Base-by-base conservation (phyloP, 2,888 invertebrate species). In the Apotomis betuletana region DNA sequence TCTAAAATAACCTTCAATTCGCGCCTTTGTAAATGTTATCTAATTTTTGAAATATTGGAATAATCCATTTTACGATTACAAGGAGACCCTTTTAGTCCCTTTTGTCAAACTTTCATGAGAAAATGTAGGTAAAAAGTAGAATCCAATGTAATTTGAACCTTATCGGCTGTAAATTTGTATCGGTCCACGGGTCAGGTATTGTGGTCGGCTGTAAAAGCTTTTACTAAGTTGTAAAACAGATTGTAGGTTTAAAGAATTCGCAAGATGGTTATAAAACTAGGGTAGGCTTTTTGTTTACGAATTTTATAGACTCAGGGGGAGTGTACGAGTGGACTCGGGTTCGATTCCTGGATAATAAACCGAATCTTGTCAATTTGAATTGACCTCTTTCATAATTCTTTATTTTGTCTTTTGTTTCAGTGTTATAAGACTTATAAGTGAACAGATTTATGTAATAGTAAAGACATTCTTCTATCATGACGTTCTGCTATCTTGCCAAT, bases 31-130 rank as follows among this genome's bases (percentile, higher is more conserved):
- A 54, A 60, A 49, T 60, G 15, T 70, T 65, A 65, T 70, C 64
- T 70, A 67, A 67, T 70, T 65, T 61, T 54, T 3, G 54, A 70
- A 70, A 67, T 70, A 67, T 70, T 55, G 60, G 60, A 65, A 67
- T 70, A 67, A 70, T 49, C 70, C 55, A 46, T 49, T 70, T 67
- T 67, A 61, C 61, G 54, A 64, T 41, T 41, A 65, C 65, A 57
- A 57, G 55, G 27, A 52, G 59, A 70, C 60, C 70, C 60, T 67
- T 67, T 70, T 27, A 67, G 64, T 27, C 70, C 64, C 60, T 67
- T 59, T 63, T 51, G 60, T 61, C 36, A 59, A 70, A 67, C 15
- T 61, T 67, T 60, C 63, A 51, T 57, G 52, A 59, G 52, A 65
- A 70, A 65, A 52, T 57, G 62, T 65, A 54, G 65, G 59, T 70